Evolutionary conservation across 2,888 invertebrate genomes (phyloP), one percentile per base, ranked within the genome.

Genomic region (Trichogramma dendrolimi): DNA sequence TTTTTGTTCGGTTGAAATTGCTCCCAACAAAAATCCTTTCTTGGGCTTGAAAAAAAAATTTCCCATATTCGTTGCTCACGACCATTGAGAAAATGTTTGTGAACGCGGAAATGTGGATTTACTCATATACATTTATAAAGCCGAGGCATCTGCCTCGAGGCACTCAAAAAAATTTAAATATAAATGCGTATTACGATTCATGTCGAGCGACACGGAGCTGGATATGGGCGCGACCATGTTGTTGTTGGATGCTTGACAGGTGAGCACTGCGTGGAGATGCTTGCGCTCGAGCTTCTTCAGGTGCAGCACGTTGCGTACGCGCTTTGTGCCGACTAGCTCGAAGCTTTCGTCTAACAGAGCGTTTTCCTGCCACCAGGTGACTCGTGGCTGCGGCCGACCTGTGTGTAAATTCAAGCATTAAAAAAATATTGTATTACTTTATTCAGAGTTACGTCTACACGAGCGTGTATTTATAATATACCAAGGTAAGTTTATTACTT

Each of bases 341-440:
- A 84, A 88, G 44, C 85, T 85, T 71, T 90, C 89, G 73, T 87
- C 86, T 60, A 90, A 82, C 48, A 90, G 81, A 4, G 86, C 86
- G 67, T 87, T 86, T 67, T 89, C 90, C 63, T 88, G 87, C 84
- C 89, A 90, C 90, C 90, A 91, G 62, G 87, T 88, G 66, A 91
- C 87, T 5, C 85, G 83, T 0, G 90, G 90, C 14, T 86, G 83
- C 0, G 91, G 91, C 60, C 87, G 85, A 69, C 91, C 91, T 91
- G 27, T 27, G 27, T 27, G 27, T 3, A 27, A 27, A 27, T 27
- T 27, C 27, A 2, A 27, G 27, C 27, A 27, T 27, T 27, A 27
- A 27, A 27, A 27, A 14, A 27, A 27, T 2, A 27, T 27, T 27
- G 27, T 27, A 27, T 27, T 27, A 27, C 27, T 27, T 27, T 27